Base-by-base conservation (phyloP, 2,888 invertebrate species). In the Agapostemon virescens region DNA sequence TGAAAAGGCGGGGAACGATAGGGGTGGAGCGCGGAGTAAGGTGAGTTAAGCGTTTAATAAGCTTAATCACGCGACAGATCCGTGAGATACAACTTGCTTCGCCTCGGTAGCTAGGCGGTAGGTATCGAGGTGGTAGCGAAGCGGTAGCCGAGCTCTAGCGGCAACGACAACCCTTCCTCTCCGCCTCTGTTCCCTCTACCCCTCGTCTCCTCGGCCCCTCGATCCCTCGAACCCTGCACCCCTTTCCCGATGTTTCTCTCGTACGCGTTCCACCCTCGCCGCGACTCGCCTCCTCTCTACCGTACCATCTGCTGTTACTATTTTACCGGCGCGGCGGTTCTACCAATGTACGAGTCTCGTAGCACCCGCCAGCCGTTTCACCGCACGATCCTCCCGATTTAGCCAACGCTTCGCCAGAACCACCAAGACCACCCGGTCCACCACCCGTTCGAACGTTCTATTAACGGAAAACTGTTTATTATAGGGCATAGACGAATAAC, bases 11-110 rank as follows among this genome's bases (percentile, higher is more conserved):
- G 33, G 61, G 85, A 58, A 40, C 17, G 40, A 63, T 30, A 74
- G 49, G 45, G 82, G 68, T 77, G 82, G 78, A 38, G 84, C 80
- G 84, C 82, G 76, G 85, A 83, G 85, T 81, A 80, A 84, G 88
- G 83, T 92, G 92, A 92, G 92, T 92, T 92, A 92, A 92, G 92
- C 92, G 92, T 92, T 92, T 92, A 92, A 92, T 92, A 92, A 92
- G 92, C 92, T 92, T 92, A 92, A 92, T 92, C 92, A 92, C 91
- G 90, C 91, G 92, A 92, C 92, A 92, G 92, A 92, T 92, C 92
- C 90, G 92, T 92, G 92, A 92, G 92, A 92, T 92, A 92, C 91
- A 92, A 91, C 92, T 92, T 92, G 91, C 91, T 92, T 92, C 90
- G 91, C 90, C 85, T 89, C 88, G 89, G 89, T 87, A 86, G 88